Evolutionary conservation across 2,113 vertebrate genomes (phyloP), one percentile per base, ranked within the genome.

Genomic region (Craseonycteris thonglongyai): DNA sequence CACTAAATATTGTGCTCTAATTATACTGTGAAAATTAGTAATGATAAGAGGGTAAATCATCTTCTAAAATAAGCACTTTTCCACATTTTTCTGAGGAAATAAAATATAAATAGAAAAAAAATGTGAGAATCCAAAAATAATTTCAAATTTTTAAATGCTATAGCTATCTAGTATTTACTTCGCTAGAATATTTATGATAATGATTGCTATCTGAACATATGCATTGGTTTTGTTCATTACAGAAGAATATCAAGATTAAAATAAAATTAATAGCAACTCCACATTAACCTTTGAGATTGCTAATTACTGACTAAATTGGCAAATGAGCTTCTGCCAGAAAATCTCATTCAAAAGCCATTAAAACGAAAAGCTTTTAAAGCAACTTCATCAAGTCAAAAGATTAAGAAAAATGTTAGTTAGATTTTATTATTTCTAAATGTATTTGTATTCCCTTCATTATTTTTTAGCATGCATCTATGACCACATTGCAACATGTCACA

Each of bases 211-310:
- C 89, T 91, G 89, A 96, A 96, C 97, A 38, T 91, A 90, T 92
- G 80, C 71, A 84, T 51, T 97, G 75, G 19, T 66, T 96, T 95
- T 97, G 42, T 96, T 91, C 75, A 95, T 94, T 96, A 71, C 72
- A 24, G 80, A 97, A 94, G 82, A 96, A 65, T 45, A 96, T 91
- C 88, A 95, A 96, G 88, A 74, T 90, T 96, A 96, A 96, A 96
- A 97, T 96, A 94, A 97, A 96, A 78, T 68, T 97, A 97, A 84
- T 94, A 96, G 76, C 33, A 93, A 93, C 88, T 95, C 7, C 61
- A 45, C 88, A 97, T 96, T 96, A 94, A 97, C 85, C 91, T 97
- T 97, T 88, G 65, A 42, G 63, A 38, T 72, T 94, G 33, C 82
- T 63, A 92, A 69, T 94, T 94, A 88, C 92, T 90, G 95, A 86